Conservation (phyloP, 2,797 vertebrate species). For the Rhinichthys osculus region DNA sequence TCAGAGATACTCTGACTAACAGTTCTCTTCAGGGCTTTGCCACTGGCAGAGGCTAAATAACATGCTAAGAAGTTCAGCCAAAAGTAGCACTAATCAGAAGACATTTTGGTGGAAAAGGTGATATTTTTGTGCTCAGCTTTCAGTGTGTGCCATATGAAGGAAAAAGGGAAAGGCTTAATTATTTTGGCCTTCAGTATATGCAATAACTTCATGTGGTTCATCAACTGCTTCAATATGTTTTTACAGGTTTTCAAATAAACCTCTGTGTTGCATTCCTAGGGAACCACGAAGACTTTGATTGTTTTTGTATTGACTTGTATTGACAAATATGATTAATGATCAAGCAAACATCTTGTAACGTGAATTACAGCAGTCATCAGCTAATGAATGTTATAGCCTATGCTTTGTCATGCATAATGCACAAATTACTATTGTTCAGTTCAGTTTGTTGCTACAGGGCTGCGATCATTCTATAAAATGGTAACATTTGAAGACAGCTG, state of each 20-base stretch:
- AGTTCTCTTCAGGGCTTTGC: neutral
- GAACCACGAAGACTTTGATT: neutral
- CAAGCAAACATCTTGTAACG: neutral
- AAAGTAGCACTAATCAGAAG: neutral
- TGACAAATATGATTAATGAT: constrained; percentile 4
- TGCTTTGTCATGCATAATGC: neutral
- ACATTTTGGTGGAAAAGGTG: neutral
- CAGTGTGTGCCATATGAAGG: neutral
- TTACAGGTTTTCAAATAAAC: neutral
- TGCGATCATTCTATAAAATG: neutral
- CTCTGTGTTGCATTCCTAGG: neutral
- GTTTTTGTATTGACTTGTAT: neutral
- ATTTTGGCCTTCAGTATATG: neutral
- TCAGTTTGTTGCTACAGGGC: neutral
- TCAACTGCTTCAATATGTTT: constrained; percentile 22
- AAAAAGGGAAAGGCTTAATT: neutral
- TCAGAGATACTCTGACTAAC: neutral
- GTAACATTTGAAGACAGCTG: neutral
- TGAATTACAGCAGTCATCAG: neutral
- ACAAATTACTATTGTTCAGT: neutral
- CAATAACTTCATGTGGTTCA: neutral
- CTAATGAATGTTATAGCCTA: neutral
- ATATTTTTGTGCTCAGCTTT: neutral
- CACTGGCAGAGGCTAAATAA: neutral
- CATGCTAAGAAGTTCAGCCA: neutral